Evolutionary conservation across 2,888 invertebrate genomes (phyloP).

Genomic region (Clostera curtula): DNA sequence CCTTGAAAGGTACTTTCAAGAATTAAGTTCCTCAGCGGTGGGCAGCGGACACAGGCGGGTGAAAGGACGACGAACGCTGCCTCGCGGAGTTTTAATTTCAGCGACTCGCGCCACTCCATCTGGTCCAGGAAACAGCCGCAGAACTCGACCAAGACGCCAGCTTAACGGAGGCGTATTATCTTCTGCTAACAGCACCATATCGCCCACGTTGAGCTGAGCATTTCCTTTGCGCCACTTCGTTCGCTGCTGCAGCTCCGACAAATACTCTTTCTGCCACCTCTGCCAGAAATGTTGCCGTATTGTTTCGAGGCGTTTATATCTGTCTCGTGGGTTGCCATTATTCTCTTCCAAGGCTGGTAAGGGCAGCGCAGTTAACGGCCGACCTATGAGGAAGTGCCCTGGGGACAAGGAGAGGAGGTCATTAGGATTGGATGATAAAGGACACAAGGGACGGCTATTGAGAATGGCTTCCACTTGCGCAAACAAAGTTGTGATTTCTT

Average conservation of each 20-base stretch:
- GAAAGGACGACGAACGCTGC: constrained; percentile 1
- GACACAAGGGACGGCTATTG: constrained; percentile 19
- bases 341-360: neutral
- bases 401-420: constrained; percentile 1
- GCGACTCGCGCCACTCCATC: constrained; percentile 1
- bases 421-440: constrained; percentile 11
- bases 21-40: no score
- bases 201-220: neutral
- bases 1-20: no score
- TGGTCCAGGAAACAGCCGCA: neutral
- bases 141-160: constrained; percentile 1
- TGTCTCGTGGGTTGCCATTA: neutral
- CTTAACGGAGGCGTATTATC: constrained; percentile 1
- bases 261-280: constrained; percentile 2
- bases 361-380: constrained; percentile 1
- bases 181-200: constrained; percentile 1
- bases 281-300: constrained; percentile 3
- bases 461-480: constrained; percentile 11
- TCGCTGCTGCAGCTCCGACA: constrained; percentile 3
- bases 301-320: neutral
- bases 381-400: constrained; percentile 1
- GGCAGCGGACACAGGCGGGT: no score
- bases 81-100: neutral
- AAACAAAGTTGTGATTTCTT: constrained; percentile 19
- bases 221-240: no score